These are phyloP conservation scores for Thecocarcelia acutangulata DNA, from an alignment of 2,888 invertebrate species.

Conservation along the genomic window DNA sequence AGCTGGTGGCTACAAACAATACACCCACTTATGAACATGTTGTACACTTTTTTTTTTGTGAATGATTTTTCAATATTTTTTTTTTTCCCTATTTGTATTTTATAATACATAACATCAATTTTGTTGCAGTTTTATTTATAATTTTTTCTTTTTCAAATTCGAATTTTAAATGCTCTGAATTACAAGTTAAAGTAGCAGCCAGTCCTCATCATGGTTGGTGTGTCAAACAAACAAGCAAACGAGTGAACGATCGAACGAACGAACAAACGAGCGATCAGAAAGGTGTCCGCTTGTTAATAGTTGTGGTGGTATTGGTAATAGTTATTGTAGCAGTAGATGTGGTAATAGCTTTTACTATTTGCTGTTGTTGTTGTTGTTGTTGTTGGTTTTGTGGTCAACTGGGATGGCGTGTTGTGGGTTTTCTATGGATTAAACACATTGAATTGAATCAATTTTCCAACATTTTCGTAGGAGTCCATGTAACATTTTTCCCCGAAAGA, in stretches of 20 bases:
- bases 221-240: neutral
- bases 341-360: slow-evolving; percentile 25
- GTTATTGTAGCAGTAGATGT: slow-evolving; percentile 31
- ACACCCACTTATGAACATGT: slow-evolving; percentile 67
- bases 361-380: slow-evolving; percentile 14
- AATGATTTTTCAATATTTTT: slow-evolving; percentile 32
- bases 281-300: neutral
- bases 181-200: slow-evolving; percentile 47
- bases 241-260: neutral
- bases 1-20: slow-evolving; percentile 65
- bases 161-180: slow-evolving; percentile 60
- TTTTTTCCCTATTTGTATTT: slow-evolving; percentile 36
- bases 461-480: slow-evolving; percentile 63
- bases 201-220: slow-evolving; percentile 11
- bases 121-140: slow-evolving; percentile 32
- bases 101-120: slow-evolving; percentile 59
- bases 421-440: slow-evolving; percentile 21
- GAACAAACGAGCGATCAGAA: neutral
- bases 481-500: slow-evolving; percentile 19
- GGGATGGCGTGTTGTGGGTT: slow-evolving; percentile 62
- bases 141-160: slow-evolving; percentile 24
- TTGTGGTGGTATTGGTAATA: slow-evolving; percentile 20
- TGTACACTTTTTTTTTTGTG: slow-evolving; percentile 31
- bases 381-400: slow-evolving; percentile 1
- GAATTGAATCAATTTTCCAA: slow-evolving; percentile 14